Base-by-base conservation (phyloP, 2,888 invertebrate genomes). In the Orthonychiurus folsomi region DNA sequence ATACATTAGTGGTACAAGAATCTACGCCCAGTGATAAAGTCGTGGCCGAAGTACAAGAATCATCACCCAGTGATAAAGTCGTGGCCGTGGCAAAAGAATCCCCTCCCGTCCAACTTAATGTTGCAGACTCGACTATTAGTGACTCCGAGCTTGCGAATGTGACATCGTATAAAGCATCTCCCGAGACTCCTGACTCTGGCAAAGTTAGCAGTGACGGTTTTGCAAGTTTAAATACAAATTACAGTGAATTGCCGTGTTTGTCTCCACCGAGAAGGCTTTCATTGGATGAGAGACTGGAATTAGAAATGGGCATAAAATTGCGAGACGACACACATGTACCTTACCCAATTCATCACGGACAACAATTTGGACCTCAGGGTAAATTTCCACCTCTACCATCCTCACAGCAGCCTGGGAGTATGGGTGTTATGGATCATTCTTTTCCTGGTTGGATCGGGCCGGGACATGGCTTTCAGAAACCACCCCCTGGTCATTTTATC, bases 271-370 rank as follows among this genome's bases (percentile, higher is more conserved):
- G 81, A 74, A 76, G 84, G 60, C 75, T 82, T 18, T 82, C 84
- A 0, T 76, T 84, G 9, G 84, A 84, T 65, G 83, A 83, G 68
- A 76, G 84, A 73, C 78, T 84, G 63, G 82, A 81, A 73, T 77
- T 82, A 62, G 84, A 83, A 66, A 75, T 84, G 69, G 84, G 84
- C 3, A 70, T 73, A 48, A 67, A 65, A 15, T 55, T 73, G 26
- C 60, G 63, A 25, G 69, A 70, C 15, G 68, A 63, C 50, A n/a
- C n/a, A n/a, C n/a, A n/a, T n/a, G 52, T 52, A 12, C 55, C 55
- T 3, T 25, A 55, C 12, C 56, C 56, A 56, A 5, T 15, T 5
- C 5, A 37, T 37, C 37, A 37, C 15, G 5, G 5, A 9, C 37
- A 37, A 37, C 15, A 37, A 9, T 9, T 9, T 37, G 37, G 37